Evolutionary conservation across 2,797 vertebrate species (phyloP).

Genomic region (Tachyglossus aculeatus): DNA sequence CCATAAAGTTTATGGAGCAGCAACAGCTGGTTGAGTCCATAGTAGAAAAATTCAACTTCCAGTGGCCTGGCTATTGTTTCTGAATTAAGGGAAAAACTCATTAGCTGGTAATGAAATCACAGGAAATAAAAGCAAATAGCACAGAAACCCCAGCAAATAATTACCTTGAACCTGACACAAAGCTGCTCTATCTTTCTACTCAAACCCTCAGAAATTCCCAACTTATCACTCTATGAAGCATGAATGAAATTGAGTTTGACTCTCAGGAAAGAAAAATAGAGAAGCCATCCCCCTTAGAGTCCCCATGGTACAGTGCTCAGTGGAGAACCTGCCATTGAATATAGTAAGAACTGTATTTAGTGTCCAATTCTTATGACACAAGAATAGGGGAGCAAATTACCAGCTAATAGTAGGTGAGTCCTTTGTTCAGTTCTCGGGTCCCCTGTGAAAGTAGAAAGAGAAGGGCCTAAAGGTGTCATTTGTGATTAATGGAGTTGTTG

Average conservation of each 20-base stretch:
- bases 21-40: conserved; percentile 57
- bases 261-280: conserved; percentile 48
- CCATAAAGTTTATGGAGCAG: conserved; percentile 76
- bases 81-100: conserved; percentile 63
- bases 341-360: background rate
- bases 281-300: conserved; percentile 24
- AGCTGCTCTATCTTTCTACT: conserved; percentile 55
- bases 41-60: conserved; percentile 49
- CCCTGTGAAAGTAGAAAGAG: conserved; percentile 19
- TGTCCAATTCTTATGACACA: conserved; percentile 13
- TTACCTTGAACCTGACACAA: conserved; percentile 64
- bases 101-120: conserved; percentile 76
- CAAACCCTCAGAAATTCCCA: conserved; percentile 51
- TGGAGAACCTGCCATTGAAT: conserved; percentile 7
- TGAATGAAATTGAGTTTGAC: conserved; percentile 50
- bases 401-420: conserved; percentile 18
- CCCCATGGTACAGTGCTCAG: conserved; percentile 12
- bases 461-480: conserved; percentile 8
- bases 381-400: background rate
- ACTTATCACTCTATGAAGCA: conserved; percentile 42
- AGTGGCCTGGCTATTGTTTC: conserved; percentile 68
- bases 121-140: conserved; percentile 74
- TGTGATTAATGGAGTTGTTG: conserved; percentile 56
- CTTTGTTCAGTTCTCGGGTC: conserved; percentile 41
- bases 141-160: conserved; percentile 67